Evolutionary conservation across 2,113 vertebrate genomes (phyloP).

Genomic region (Fulmarus glacialis): DNA sequence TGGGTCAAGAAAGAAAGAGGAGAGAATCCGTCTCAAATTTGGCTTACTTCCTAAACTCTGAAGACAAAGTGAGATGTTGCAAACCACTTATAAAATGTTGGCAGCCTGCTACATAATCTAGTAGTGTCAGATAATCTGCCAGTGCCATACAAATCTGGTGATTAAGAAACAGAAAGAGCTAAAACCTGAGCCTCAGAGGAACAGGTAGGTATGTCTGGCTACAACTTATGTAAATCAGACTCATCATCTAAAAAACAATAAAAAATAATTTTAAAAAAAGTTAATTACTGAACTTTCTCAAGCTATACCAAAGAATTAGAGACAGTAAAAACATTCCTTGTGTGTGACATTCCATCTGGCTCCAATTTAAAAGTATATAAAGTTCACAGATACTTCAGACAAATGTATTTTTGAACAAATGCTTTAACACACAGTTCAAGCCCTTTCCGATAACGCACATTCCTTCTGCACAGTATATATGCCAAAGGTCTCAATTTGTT

Average conservation of each 20-base stretch:
- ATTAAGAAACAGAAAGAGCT: background rate
- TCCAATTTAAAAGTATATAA: background rate
- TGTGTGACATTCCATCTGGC: background rate
- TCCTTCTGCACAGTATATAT: background rate
- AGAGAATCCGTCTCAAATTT: background rate
- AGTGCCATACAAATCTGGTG: background rate
- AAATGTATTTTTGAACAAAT: conserved; percentile 17
- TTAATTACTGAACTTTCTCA: background rate
- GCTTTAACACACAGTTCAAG: background rate
- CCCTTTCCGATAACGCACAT: background rate
- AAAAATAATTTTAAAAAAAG: background rate
- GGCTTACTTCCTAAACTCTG: background rate
- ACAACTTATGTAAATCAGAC: background rate
- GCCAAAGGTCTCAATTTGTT: background rate
- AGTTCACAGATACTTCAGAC: conserved; percentile 17
- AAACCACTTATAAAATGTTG: background rate
- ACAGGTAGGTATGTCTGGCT: background rate
- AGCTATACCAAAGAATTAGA: background rate
- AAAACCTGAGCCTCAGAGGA: background rate
- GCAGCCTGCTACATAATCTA: background rate
- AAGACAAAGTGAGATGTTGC: background rate
- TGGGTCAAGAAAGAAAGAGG: background rate
- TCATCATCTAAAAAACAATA: background rate
- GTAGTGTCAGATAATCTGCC: background rate
- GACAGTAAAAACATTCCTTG: background rate